Evolutionary conservation across 2,113 vertebrate species (phyloP).

Genomic region (Arvicanthis niloticus): DNA sequence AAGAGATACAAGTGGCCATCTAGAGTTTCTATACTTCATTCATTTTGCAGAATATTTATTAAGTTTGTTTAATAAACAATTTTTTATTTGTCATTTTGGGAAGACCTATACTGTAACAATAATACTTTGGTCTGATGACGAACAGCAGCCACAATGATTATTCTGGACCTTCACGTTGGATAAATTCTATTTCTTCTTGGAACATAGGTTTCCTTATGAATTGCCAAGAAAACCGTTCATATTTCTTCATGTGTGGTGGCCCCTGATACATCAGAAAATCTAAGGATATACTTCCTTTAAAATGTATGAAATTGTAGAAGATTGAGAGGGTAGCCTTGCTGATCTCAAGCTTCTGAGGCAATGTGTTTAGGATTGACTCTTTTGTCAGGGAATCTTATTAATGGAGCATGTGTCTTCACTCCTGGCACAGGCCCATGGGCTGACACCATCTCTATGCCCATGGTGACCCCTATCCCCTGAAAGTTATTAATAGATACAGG

Average conservation of each 20-base stretch:
- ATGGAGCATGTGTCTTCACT: constrained; percentile 88
- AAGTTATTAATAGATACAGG: not conserved
- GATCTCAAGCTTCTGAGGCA: constrained; percentile 86
- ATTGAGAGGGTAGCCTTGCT: constrained; percentile 78
- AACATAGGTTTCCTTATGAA: constrained; percentile 87
- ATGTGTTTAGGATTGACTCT: constrained; percentile 85
- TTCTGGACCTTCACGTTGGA: constrained; percentile 90
- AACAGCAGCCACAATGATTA: constrained; percentile 73
- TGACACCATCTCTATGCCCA: not conserved
- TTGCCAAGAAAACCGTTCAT: constrained; percentile 87
- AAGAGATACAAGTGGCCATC: constrained; percentile 54
- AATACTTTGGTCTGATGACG: constrained; percentile 72
- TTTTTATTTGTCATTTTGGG: constrained; percentile 72
- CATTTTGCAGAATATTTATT: constrained; percentile 77
- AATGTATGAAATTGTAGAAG: constrained; percentile 75
- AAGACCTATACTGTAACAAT: constrained; percentile 78
- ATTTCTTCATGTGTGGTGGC: constrained; percentile 86
- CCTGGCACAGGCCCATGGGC: constrained; percentile 76
- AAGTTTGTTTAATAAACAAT: constrained; percentile 74
- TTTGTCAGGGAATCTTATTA: constrained; percentile 90
- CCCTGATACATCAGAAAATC: constrained; percentile 76
- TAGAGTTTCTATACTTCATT: constrained; percentile 57
- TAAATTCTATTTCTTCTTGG: constrained; percentile 88
- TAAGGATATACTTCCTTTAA: constrained; percentile 71
- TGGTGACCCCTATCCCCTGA: not conserved